A percentile compares a stretch with the other conserved stretches of the same genome.
phyloP scores from a whole-genome alignment of 2,797 vertebrate genomes.

The Coendou prehensilis region DNA sequence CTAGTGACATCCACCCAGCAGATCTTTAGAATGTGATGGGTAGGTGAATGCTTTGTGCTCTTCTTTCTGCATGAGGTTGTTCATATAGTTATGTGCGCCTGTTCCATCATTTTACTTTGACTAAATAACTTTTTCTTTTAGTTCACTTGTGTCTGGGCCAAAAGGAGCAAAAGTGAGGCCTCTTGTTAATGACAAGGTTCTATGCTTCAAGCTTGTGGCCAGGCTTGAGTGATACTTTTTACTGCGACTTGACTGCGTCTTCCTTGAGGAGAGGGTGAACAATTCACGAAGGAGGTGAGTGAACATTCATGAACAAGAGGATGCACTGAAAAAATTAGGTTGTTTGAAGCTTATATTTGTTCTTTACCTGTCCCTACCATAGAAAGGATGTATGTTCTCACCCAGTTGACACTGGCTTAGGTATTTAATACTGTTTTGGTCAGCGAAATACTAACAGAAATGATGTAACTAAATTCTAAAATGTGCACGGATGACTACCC shows the following conservation, averaged over 20 bases:
- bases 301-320: not conserved
- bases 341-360: not conserved
- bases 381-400: not conserved
- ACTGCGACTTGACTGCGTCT: not conserved
- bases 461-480: not conserved
- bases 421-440: not conserved
- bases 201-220: not conserved
- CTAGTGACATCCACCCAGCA: not conserved
- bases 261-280: not conserved
- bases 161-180: not conserved
- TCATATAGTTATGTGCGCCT: not conserved
- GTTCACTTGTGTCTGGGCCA: not conserved
- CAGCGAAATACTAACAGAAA: not conserved
- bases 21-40: not conserved
- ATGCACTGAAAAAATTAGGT: not conserved
- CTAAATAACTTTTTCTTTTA: not conserved
- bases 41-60: not conserved
- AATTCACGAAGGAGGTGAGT: conserved; percentile 5
- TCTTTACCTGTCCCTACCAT: not conserved
- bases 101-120: not conserved
- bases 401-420: not conserved
- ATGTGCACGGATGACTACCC: not conserved
- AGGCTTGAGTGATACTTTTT: not conserved
- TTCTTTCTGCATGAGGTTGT: not conserved
- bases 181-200: not conserved